Conservation (phyloP, 2,888 invertebrate species). For the Nomada flava region DNA sequence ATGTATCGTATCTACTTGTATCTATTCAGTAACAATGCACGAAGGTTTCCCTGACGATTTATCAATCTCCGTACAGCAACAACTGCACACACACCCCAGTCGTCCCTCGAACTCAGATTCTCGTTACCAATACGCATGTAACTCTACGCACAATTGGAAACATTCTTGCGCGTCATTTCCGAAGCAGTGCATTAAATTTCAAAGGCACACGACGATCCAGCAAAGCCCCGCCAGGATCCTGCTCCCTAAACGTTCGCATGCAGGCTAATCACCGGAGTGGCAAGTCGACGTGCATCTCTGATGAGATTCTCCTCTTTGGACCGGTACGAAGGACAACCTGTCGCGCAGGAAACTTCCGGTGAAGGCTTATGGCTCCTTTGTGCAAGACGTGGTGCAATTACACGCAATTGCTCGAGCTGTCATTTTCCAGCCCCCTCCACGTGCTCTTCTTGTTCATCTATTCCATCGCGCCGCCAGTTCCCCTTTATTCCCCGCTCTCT, state of each 20-base stretch:
- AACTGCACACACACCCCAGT: not conserved
- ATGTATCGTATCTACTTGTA: too few relatives aligned
- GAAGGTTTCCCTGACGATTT: too few relatives aligned
- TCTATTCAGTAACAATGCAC: too few relatives aligned
- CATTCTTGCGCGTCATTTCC: not conserved
- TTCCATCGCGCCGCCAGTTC: not conserved
- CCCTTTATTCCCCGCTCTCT: constrained; percentile 33
- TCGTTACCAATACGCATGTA: not conserved
- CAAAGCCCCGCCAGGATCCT: constrained; percentile 5
- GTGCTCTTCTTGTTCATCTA: not conserved
- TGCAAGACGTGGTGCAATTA: constrained; percentile 69
- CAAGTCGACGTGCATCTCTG: constrained; percentile 63
- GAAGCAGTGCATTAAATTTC: constrained; percentile 34
- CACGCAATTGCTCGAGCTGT: constrained; percentile 67
- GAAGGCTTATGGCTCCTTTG: constrained; percentile 66
- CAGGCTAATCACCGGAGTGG: constrained; percentile 63
- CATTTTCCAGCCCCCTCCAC: constrained; percentile 59
- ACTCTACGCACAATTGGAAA: not conserved
- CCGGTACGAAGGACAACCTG: constrained; percentile 63
- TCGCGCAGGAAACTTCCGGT: constrained; percentile 61
- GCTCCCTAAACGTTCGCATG: constrained; percentile 50
- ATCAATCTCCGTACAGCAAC: too few relatives aligned
- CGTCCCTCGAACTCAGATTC: not conserved
- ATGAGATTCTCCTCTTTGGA: constrained; percentile 61
- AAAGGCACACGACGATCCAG: constrained; percentile 19